A percentile compares a stretch with the other conserved stretches of the same genome.
Evolutionary conservation across 2,797 vertebrate species (phyloP).

Genomic region (Momotus momota): DNA sequence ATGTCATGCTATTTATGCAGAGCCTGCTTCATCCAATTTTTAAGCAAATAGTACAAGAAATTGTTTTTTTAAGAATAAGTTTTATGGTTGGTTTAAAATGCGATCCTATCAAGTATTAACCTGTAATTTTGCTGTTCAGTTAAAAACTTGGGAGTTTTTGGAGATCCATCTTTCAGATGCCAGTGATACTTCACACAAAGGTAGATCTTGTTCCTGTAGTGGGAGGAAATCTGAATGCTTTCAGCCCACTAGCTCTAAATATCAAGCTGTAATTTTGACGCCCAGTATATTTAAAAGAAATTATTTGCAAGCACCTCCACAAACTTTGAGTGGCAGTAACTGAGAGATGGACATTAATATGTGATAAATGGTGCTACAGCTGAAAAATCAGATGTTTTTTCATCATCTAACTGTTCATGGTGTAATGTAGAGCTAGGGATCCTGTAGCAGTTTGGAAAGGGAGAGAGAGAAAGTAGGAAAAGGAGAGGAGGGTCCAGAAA

Average conservation of each 20-base stretch:
- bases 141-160: background rate
- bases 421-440: background rate
- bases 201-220: background rate
- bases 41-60: background rate
- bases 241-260: background rate
- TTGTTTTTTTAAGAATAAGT: background rate
- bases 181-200: background rate
- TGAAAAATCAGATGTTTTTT: background rate
- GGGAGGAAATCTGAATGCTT: conserved; percentile 5
- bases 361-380: background rate
- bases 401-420: background rate
- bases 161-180: background rate
- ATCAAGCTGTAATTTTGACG: conserved; percentile 41
- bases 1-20: background rate
- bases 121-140: background rate
- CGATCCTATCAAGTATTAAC: background rate
- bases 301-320: background rate
- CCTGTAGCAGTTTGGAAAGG: background rate
- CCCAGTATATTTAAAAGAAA: background rate
- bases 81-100: background rate
- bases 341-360: background rate
- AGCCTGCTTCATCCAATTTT: background rate
- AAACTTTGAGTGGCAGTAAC: background rate
- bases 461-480: background rate
- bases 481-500: background rate